Conservation (phyloP, 2,797 vertebrate species). For the Dipus sagitta region DNA sequence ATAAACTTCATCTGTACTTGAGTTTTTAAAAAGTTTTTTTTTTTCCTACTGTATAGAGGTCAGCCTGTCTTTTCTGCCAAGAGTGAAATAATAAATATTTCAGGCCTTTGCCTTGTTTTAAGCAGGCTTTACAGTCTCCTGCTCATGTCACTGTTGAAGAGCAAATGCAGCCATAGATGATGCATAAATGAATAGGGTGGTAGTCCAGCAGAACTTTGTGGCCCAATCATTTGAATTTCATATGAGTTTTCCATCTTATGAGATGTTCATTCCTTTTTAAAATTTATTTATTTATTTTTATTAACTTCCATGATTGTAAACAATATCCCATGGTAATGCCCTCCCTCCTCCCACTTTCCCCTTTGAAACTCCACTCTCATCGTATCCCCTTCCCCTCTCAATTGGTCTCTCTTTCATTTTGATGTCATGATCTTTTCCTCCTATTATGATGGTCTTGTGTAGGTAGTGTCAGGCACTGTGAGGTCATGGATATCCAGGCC, state of each 20-base stretch:
- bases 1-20: neutral
- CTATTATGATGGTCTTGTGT: too few species aligned
- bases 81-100: neutral
- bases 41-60: neutral
- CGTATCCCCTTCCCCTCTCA: too few species aligned
- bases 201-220: neutral
- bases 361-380: too few species aligned
- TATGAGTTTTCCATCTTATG: neutral
- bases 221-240: neutral
- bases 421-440: too few species aligned
- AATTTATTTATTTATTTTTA: too few species aligned
- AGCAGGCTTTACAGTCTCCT: neutral
- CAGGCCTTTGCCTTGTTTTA: neutral
- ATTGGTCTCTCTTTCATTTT: too few species aligned
- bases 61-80: neutral
- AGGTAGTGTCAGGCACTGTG: too few species aligned
- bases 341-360: too few species aligned
- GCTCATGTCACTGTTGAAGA: neutral
- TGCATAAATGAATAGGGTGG: neutral
- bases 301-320: too few species aligned
- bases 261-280: neutral
- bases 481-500: too few species aligned
- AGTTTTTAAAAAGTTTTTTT: neutral
- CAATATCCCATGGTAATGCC: too few species aligned
- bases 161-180: neutral